Conservation (phyloP, 2,888 invertebrate species). For the Tenthredo scrophulariae region DNA sequence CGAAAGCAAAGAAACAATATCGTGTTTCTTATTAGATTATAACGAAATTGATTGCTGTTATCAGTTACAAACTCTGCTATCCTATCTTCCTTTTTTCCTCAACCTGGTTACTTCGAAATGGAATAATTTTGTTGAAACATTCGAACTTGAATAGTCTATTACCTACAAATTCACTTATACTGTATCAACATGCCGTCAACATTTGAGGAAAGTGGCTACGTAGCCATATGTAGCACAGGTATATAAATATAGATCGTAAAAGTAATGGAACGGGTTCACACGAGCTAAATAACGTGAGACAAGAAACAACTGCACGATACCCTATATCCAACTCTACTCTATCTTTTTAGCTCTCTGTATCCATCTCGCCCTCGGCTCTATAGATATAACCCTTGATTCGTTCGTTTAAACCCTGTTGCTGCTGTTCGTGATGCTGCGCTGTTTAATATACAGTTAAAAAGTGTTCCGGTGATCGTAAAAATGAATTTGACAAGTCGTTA, state of each 20-base stretch:
- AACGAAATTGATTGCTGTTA: too few relatives aligned
- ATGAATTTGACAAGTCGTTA: slow-evolving; percentile 26
- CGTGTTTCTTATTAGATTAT: too few relatives aligned
- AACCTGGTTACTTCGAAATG: too few relatives aligned
- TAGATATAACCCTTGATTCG: neutral
- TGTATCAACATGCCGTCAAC: too few relatives aligned
- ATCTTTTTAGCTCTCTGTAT: neutral
- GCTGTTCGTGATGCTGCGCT: neutral
- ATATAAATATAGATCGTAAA: neutral
- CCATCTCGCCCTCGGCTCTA: neutral
- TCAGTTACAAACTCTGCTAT: too few relatives aligned
- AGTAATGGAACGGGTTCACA: neutral
- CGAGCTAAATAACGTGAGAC: slow-evolving; percentile 4
- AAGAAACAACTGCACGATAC: neutral
- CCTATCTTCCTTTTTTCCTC: too few relatives aligned
- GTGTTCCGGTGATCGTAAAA: slow-evolving; percentile 22
- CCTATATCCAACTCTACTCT: neutral
- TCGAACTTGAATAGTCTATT: too few relatives aligned
- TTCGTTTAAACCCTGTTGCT: slow-evolving; percentile 17
- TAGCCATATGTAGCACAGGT: too few relatives aligned
- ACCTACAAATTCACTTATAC: too few relatives aligned
- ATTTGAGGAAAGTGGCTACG: too few relatives aligned
- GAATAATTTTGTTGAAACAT: too few relatives aligned
- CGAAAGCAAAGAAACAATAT: too few relatives aligned
- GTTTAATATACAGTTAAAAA: neutral